Evolutionary conservation across 2,888 invertebrate genomes (phyloP), one percentile per base, ranked within the genome.

Genomic region (Aleiodes alternator): DNA sequence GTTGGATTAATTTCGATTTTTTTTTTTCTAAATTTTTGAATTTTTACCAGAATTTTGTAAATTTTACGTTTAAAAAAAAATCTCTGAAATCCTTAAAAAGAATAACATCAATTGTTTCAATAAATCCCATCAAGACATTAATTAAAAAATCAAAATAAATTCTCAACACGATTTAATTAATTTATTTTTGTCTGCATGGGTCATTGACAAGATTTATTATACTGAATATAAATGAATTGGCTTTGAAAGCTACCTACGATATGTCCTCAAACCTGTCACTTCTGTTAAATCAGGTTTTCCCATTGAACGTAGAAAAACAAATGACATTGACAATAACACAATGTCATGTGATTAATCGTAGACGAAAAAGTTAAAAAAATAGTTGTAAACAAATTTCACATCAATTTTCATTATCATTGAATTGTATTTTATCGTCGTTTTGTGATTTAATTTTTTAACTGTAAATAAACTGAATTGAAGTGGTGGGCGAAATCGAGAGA

Each of bases 401-500:
- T 34, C 34, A 64, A 14, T 14, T 48, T 16, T 38, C 4, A 48
- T 38, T 43, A 48, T 38, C 43, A 76, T 29, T n/a, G 4, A 59
- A 59, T 50, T 48, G 12, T n/a, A 57, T 57, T 61, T 8, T n/a
- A 29, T 11, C 11, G 43, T 7, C 3, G 16, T 43, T 64, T 48
- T 48, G 23, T 14, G 43, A 48, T 23, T 50, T 4, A 8, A 0
- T 23, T 16, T 53, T 53, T 16, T 6, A 16, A 16, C 31, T 29
- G 31, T 29, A 66, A 14, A 76, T 66, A 61, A 73, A 68, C 76
- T 80, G 76, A 77, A 73, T 78, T 76, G 6, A 76, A 72, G 57
- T 69, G 80, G 84, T 84, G 83, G 84, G 85, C 84, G 84, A 85
- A 43, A 43, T 43, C 78, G 79, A 76, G 79, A 76, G 79, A 68